Base-by-base conservation (phyloP, 2,888 invertebrate species). In the Gandaritis pyraliata region DNA sequence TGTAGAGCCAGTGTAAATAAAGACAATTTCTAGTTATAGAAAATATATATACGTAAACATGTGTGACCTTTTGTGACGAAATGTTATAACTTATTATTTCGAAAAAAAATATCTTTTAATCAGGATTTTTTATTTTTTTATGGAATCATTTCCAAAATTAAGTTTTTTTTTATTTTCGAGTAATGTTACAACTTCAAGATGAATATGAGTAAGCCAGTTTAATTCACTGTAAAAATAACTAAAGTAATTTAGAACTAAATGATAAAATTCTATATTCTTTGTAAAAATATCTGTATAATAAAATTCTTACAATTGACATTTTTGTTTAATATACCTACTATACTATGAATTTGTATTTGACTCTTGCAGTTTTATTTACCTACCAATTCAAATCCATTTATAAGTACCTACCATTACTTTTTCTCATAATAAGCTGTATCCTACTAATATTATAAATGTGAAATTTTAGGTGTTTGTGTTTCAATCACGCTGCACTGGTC, bases 311-410 rank as follows among this genome's bases (percentile, higher is more conserved):
- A 23, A 43, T 52, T 53, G 8, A 10, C 13, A 41, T 58, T 62
- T 48, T 62, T 58, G 6, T 58, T 45, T 65, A 63, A 51, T 38
- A 16, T 43, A 50, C 36, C n/a, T n/a, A 15, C 29, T 60, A 58
- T 61, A 50, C 36, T 48, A 68, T 67, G 70, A 66, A 61, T 54
- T 54, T 62, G 30, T 62, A 62, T 13, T 45, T 59, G 62, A 51
- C 33, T 45, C 46, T 39, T 18, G 49, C 43, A 58, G 56, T 66
- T 69, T 66, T 61, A 70, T 23, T 18, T n/a, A n/a, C n/a, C 45
- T 18, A 15, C 15, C 41, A 15, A 8, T 41, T 0, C 3, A 12
- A 12, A 12, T 12, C 3, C 11, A 38, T 12, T 38, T 12, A 2
- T 12, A 23, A 23, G 4, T 4, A 1, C 1, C 4, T 23, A 4